Base-by-base conservation (phyloP, 2,797 vertebrate genomes). In the Acanthurus tractus region DNA sequence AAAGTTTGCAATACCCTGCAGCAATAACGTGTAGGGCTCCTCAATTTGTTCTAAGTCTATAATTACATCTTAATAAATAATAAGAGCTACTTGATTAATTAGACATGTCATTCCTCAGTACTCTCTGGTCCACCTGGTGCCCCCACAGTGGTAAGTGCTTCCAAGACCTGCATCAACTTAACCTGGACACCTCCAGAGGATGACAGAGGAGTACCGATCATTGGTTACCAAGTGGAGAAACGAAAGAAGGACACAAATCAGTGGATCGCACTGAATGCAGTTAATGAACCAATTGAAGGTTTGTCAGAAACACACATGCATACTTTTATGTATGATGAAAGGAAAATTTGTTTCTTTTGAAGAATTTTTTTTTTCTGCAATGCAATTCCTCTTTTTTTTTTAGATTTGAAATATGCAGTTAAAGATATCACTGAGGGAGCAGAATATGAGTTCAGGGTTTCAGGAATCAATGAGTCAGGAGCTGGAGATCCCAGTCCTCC, bases 391-490 rank as follows among this genome's bases (percentile, higher is more conserved):
- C 25, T 6, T 17, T 29, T 14, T 46, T 18, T 76, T 81, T 65
- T 62, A 95, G 94, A 46, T 8, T 63, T 88, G 88, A 91, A 90
- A 77, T 96, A 93, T 63, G 91, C 88, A 0, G 94, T 96, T 36
- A 92, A 78, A 7, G 89, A 92, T 15, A 25, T 98, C 55, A 92
- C 91, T 49, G 95, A 95, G 20, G 97, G 96, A 44, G 78, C 95
- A 54, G 95, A 96, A 72, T 97, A 97, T 0, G 95, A 98, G 80
- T 98, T 98, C 81, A 95, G 96, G 4, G 95, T 98, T 90, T 93
- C 93, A 4, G 96, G 96, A 1, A 93, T 98, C 86, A 96, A 96
- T 58, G 89, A 93, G 64, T 94, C 96, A 1, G 97, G 96, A 22
- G 25, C 82, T 0, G 96, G 96, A 73, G 95, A 97, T 25, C 91